Evolutionary conservation across 2,113 vertebrate genomes (phyloP), one percentile per base, ranked within the genome.

Genomic region (Melanerpes aurifrons): DNA sequence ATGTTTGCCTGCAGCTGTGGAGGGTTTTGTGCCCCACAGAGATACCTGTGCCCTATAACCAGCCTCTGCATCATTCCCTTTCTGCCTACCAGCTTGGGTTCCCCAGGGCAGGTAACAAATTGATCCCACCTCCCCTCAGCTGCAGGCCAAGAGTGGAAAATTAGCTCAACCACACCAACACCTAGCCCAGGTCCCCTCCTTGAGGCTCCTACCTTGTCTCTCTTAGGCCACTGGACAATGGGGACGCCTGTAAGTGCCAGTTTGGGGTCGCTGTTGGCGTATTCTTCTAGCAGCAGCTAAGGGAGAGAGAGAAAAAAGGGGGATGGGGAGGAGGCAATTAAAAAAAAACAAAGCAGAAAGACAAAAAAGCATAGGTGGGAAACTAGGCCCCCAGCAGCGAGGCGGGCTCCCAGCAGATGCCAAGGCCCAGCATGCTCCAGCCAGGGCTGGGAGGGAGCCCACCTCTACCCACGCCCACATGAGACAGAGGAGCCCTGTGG

Each of bases 161-260:
- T 8, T 3, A 3, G 45, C 20, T 32, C 56, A 45, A 17, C 12
- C 24, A 10, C 58, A 8, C 0, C 2, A 2, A 37, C 2, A 35
- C 26, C n/a, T 14, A 0, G 48, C 70, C 75, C 57, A 15, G 15
- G 12, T 26, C 9, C 74, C 61, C 45, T 70, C 73, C 48, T 29
- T 0, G 1, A 54, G 67, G 74, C 83, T 93, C 97, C 94, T 97
- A 96, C 94, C 98, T 98, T 98, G 98, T 98, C 99, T 97, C 99
- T 98, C 97, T 99, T 98, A 66, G 99, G 99, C 99, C 99, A 99
- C 98, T 98, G 98, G 90, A 99, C 98, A 72, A 99, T 99, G 50
- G 99, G 99, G 92, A 98, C 91, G 96, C 99, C 99, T 95, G 98
- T 99, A 97, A 99, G 99, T 95, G 99, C 98, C 96, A 98, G 95